Evolutionary conservation across 2,888 invertebrate genomes (phyloP).

Genomic region (Ceriagrion tenellum): DNA sequence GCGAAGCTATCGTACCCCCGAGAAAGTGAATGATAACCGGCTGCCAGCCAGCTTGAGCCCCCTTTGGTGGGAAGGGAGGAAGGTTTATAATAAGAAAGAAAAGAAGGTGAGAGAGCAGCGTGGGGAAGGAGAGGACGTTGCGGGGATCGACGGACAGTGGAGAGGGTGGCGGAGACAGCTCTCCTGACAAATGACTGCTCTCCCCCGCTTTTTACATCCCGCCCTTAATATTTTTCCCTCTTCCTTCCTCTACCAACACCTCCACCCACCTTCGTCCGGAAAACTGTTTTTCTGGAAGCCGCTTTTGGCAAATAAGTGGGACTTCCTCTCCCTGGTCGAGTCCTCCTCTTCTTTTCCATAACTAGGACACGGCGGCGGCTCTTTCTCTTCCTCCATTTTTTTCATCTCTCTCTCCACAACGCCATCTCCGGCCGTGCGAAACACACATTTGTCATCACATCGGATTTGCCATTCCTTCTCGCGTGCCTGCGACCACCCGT

Average conservation of each 20-base stretch:
- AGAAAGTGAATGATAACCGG: constrained; percentile 54
- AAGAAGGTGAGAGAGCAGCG: too few species aligned
- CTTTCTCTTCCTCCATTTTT: not conserved
- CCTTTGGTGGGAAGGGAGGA: not conserved
- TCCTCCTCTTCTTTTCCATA: not conserved
- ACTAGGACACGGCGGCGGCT: not conserved
- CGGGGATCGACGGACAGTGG: not conserved
- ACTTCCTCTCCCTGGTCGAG: not conserved
- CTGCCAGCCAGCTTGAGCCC: not conserved
- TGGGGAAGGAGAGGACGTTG: too few species aligned
- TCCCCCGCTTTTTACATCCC: constrained; percentile 7
- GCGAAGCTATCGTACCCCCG: not conserved
- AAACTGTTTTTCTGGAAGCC: not conserved
- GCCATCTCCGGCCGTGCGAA: not conserved
- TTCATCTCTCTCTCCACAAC: not conserved
- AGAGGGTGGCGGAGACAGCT: not conserved
- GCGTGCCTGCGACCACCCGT: not conserved
- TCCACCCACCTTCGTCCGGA: not conserved
- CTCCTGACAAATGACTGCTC: constrained; percentile 54
- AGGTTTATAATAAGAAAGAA: not conserved
- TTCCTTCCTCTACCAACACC: not conserved
- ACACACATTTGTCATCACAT: constrained; percentile 18
- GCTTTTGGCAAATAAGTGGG: constrained; percentile 10
- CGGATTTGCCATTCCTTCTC: not conserved
- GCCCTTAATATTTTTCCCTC: not conserved